Base-by-base conservation (phyloP, 1,140 invertebrate genomes). In the Heliconius hermathena region DNA sequence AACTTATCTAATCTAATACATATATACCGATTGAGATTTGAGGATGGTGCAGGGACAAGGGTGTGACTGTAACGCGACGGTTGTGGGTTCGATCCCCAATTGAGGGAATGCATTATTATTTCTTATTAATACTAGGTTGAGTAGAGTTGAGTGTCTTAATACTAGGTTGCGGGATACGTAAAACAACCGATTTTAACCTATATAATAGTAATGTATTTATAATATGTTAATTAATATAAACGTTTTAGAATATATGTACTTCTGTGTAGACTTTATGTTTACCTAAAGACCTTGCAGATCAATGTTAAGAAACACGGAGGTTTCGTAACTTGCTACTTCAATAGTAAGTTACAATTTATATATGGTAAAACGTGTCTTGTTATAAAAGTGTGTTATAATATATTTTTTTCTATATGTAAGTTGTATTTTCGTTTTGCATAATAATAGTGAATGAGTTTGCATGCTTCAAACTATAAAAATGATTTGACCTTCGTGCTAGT, bases 291-390 rank as follows among this genome's bases (percentile, higher is more conserved):
- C 71, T 78, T 80, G 57, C 26, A 9, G 74, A 46, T 29, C 70
- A 80, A 80, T 73, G 74, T 66, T 75, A 75, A 76, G 71, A 54
- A 76, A 76, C 22, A 26, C 72, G 72, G 54, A 33, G 54, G 18
- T 71, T 78, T 66, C 26, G 74, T 22, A 52, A 76, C 78, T 73
- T 76, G 41, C 72, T 66, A 66, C 60, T 26, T 66, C 8, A 26
- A 66, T 22, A 66, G 3, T 22, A 26, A 66, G n/a, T 57, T 8
- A 57, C 54, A 9, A n/a, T 57, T 57, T 57, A 18, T 22, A 57
- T 57, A 57, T 57, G 20, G 54, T 57, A 57, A 57, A 57, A 57
- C 54, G n/a, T 22, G n/a, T 57, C 54, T 57, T n/a, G 20, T 57
- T 57, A n/a, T 52, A 57, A 57, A 57, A 22, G 18, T 54, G 6